A percentile compares a stretch with the other conserved stretches of the same genome.
Conservation (phyloP, 1,140 invertebrate species). For the Lysiphlebus fabarum region DNA sequence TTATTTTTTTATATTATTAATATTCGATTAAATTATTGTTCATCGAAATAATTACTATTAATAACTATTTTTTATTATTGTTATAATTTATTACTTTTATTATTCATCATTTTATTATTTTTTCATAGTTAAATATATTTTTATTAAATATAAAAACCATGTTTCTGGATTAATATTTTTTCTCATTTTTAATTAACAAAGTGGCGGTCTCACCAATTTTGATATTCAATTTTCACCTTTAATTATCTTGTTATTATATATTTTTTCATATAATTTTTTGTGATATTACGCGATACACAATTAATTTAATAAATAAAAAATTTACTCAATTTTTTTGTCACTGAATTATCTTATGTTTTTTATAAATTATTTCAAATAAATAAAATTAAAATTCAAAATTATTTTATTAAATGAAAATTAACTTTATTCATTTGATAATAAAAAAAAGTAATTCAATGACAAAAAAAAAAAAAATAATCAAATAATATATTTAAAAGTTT, state of each 20-base stretch:
- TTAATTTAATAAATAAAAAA: too few species aligned
- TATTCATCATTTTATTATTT: constrained; percentile 41
- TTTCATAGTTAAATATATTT: constrained; percentile 47
- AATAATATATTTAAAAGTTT: too few species aligned
- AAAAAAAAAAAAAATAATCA: too few species aligned
- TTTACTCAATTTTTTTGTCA: neutral
- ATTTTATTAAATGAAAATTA: too few species aligned
- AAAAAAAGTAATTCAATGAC: too few species aligned
- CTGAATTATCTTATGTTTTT: constrained; percentile 1
- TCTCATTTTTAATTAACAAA: constrained; percentile 31
- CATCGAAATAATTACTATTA: constrained; percentile 43
- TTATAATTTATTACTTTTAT: constrained; percentile 38
- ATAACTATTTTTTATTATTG: constrained; percentile 38
- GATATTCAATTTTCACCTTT: constrained; percentile 11
- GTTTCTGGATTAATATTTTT: constrained; percentile 45
- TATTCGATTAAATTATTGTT: constrained; percentile 31
- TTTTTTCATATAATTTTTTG: neutral
- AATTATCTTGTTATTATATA: constrained; percentile 8
- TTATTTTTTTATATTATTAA: constrained; percentile 12
- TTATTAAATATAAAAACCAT: constrained; percentile 56
- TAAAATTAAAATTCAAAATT: too few species aligned
- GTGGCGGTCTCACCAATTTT: constrained; percentile 20
- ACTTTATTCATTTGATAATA: too few species aligned
- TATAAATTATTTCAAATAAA: neutral
- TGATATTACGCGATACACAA: too few species aligned